Evolutionary conservation across 2,888 invertebrate genomes (phyloP).

Genomic region (Lysandra bellargus): DNA sequence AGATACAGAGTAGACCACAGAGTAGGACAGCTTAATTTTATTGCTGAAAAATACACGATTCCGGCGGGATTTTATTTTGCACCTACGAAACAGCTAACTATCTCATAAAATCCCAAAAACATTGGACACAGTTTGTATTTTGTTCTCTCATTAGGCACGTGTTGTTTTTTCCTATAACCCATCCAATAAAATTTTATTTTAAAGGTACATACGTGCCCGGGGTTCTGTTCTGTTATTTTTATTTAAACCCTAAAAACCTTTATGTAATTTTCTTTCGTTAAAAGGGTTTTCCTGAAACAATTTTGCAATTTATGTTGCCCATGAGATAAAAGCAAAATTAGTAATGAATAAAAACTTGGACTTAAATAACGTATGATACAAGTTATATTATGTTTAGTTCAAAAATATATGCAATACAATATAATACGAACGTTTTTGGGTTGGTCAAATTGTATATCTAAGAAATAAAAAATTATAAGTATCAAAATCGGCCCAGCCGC

Average conservation of each 20-base stretch:
- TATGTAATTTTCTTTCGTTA: neutral
- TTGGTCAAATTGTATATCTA: too few species aligned
- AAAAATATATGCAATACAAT: too few species aligned
- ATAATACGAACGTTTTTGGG: too few species aligned
- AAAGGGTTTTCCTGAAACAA: neutral
- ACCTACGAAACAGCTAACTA: neutral
- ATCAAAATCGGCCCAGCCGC: too few species aligned
- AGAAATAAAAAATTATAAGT: too few species aligned
- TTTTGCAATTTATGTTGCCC: neutral
- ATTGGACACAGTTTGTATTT: neutral
- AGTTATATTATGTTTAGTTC: too few species aligned
- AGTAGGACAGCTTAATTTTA: too few species aligned
- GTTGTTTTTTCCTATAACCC: slow-evolving; percentile 17
- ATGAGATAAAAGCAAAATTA: neutral
- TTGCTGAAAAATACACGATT: too few species aligned
- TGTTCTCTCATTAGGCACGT: neutral
- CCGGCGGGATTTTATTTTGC: too few species aligned
- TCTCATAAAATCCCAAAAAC: neutral
- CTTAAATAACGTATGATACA: too few species aligned
- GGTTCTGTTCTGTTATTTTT: neutral
- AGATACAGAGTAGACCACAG: too few species aligned
- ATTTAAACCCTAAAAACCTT: neutral
- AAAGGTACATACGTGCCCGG: slow-evolving; percentile 19
- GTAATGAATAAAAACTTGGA: neutral
- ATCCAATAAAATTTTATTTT: slow-evolving; percentile 19